A percentile compares a stretch with the other conserved stretches of the same genome.
These are phyloP conservation scores for Rhopilema esculentum DNA, from an alignment of 30 jellyfish, hydroid and myxozoan genomes.

Conservation along the genomic window DNA sequence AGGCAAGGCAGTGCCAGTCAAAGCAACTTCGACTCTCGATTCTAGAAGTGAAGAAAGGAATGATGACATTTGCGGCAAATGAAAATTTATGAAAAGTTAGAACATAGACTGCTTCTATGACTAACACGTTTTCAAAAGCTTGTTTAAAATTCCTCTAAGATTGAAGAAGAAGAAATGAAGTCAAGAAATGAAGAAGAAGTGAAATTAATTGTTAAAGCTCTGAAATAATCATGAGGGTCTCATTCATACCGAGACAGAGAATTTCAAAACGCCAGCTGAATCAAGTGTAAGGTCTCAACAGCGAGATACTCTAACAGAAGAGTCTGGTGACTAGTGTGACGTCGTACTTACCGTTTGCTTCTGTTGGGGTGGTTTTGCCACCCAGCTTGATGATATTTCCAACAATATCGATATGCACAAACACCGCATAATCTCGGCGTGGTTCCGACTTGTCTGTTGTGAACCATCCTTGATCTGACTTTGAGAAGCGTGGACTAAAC, in stretches of 20 bases:
- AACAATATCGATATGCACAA: constrained; percentile 81
- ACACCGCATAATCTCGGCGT: constrained; percentile 89
- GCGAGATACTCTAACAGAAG: neutral
- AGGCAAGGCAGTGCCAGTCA: constrained; percentile 95
- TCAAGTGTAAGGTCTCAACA: too few relatives aligned
- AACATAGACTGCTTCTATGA: too few relatives aligned
- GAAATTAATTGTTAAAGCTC: too few relatives aligned
- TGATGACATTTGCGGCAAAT: too few relatives aligned
- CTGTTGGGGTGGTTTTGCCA: constrained; percentile 23
- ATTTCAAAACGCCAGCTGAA: too few relatives aligned
- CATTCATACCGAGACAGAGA: too few relatives aligned
- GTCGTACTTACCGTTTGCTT: constrained; percentile 33
- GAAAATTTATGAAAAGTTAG: too few relatives aligned
- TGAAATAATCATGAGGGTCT: too few relatives aligned
- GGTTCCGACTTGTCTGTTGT: constrained; percentile 71
- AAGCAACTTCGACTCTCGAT: constrained; percentile 83
- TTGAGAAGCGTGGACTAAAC: constrained; percentile 79
- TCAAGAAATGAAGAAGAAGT: too few relatives aligned
- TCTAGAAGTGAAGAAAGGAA: constrained; percentile 37
- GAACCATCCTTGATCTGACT: constrained; percentile 79
- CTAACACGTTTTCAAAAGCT: too few relatives aligned
- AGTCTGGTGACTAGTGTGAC: neutral
- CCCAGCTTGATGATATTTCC: constrained; percentile 48
- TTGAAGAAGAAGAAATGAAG: too few relatives aligned
- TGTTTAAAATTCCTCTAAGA: too few relatives aligned